Evolutionary conservation across 2,888 invertebrate genomes (phyloP).

Genomic region (Mythimna albipuncta): DNA sequence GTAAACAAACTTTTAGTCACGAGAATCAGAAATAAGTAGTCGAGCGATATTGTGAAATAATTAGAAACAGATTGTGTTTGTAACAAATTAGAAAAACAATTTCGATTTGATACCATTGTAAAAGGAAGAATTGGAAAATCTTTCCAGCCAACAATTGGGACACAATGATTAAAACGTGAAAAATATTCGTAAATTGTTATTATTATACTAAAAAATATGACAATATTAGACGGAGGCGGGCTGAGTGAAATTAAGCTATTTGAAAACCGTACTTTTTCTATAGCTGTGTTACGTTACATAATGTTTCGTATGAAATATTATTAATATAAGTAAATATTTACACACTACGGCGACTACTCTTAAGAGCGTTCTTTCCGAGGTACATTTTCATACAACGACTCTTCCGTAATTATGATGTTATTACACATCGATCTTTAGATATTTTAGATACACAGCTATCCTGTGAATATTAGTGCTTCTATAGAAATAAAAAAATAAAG

Average conservation of each 20-base stretch:
- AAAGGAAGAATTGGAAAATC: neutral
- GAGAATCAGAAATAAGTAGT: neutral
- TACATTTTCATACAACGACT: too few relatives aligned
- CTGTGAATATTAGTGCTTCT: too few relatives aligned
- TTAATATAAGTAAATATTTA: too few relatives aligned
- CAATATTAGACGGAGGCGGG: neutral
- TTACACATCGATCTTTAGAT: too few relatives aligned
- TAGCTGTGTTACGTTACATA: too few relatives aligned
- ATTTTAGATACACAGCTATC: too few relatives aligned
- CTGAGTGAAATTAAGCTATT: neutral
- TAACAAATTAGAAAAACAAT: neutral
- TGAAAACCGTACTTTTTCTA: neutral
- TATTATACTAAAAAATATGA: neutral
- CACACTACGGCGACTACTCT: too few relatives aligned
- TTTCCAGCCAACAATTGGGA: neutral
- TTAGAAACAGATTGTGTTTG: neutral
- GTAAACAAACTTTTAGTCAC: conserved; percentile 3
- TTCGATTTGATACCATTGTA: neutral
- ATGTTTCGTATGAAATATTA: too few relatives aligned
- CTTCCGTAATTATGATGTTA: too few relatives aligned
- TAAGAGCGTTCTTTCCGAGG: too few relatives aligned
- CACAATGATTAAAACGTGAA: neutral
- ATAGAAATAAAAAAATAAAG: too few relatives aligned
- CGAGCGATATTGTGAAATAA: neutral
- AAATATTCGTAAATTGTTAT: neutral